Base-by-base conservation (phyloP, 2,113 vertebrate species). In the Halcyon malimbica region DNA sequence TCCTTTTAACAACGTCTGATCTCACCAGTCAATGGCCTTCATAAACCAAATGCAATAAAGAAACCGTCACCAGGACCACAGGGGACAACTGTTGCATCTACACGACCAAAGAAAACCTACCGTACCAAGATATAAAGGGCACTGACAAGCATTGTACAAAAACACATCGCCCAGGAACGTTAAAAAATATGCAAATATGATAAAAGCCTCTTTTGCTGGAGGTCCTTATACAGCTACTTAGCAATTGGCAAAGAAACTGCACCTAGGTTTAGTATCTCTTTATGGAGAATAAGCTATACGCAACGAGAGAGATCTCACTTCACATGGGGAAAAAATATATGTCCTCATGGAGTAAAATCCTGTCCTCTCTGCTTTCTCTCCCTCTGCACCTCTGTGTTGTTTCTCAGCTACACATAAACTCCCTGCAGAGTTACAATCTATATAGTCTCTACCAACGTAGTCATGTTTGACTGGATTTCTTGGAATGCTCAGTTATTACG, bases 391-490 rank as follows among this genome's bases (percentile, higher is more conserved):
- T 2, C 20, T 7, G 2, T 16, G 35, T 64, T 31, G 10, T 48
- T 63, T 85, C 83, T 39, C 56, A 93, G 70, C 41, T 37, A 6
- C 24, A 82, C 33, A 44, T 53, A 57, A 1, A 25, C 3, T 9
- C 6, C 26, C 54, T 11, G 16, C 17, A 81, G 50, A 57, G 16
- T 50, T 74, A 26, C 10, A 71, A 54, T 14, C 39, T 60, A 6
- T 46, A 51, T 51, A 35, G 60, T 76, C 76, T 63, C 57, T 39
- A 53, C 48, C n/a, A 37, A 76, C 81, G 51, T 48, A 93, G 73
- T 70, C 78, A 46, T 5, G 15, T 91, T 78, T 84, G 85, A 94
- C 29, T 93, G 93, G 91, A 56, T 87, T 97, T 97, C 95, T 92
- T 81, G 78, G 80, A 95, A 77, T 81, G 79, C 85, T 92, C 70